A percentile compares a stretch with the other conserved stretches of the same genome.
These are phyloP conservation scores for Melinaea marsaeus DNA, from an alignment of 2,888 invertebrate species.

Conservation along the genomic window DNA sequence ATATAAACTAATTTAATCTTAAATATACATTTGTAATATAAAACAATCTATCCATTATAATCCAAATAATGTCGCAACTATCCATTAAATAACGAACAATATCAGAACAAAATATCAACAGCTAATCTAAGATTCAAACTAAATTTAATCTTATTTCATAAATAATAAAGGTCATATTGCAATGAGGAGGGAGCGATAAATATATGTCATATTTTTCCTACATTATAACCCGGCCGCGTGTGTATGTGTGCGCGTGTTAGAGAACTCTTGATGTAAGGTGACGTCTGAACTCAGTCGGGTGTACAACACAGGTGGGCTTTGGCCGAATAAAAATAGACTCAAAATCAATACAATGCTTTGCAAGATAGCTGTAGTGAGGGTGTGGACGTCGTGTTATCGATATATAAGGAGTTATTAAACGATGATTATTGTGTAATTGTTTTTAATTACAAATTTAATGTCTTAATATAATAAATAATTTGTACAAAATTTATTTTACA, in stretches of 20 bases:
- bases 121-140: too few species aligned
- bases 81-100: too few species aligned
- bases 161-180: background rate
- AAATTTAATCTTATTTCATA: background rate
- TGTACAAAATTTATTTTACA: too few species aligned
- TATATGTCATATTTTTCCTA: constrained; percentile 18
- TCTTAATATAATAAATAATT: too few species aligned
- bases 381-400: constrained; percentile 19
- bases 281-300: constrained; percentile 33
- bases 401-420: background rate
- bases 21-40: too few species aligned
- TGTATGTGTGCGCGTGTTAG: constrained; percentile 14
- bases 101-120: too few species aligned
- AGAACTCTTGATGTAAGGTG: constrained; percentile 15
- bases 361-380: constrained; percentile 46
- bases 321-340: constrained; percentile 57
- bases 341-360: constrained; percentile 61
- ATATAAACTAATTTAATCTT: too few species aligned
- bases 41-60: too few species aligned
- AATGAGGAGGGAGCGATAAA: background rate
- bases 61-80: too few species aligned
- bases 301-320: constrained; percentile 45
- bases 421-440: background rate
- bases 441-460: background rate
- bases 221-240: constrained; percentile 21